Conservation (phyloP, 2,797 vertebrate species). For the Fundulus diaphanus region DNA sequence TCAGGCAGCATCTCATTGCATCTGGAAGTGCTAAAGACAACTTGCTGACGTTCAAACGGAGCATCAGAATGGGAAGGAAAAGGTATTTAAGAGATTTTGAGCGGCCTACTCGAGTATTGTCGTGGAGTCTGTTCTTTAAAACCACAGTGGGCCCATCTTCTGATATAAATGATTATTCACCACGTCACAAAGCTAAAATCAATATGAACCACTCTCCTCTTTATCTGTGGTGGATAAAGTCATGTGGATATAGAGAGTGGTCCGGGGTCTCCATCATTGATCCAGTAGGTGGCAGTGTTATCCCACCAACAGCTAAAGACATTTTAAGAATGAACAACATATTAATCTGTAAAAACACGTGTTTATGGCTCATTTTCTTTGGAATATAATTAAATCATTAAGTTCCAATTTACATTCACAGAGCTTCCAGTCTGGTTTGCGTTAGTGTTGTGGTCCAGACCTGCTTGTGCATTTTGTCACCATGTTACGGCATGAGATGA, state of each 20-base stretch:
- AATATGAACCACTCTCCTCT: neutral
- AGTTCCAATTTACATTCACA: neutral
- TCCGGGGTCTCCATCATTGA: conserved; percentile 6
- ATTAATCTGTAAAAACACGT: neutral
- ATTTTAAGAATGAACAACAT: neutral
- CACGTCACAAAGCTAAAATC: neutral
- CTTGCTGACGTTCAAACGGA: neutral
- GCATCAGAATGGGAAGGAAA: too few species aligned
- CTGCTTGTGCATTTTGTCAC: conserved; percentile 34
- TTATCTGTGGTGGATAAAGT: too few species aligned
- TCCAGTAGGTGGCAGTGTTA: conserved; percentile 67
- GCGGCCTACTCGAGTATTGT: too few species aligned
- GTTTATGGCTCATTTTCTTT: neutral
- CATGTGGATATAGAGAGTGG: too few species aligned
- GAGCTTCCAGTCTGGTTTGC: neutral
- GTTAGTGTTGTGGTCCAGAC: neutral
- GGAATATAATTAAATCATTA: neutral
- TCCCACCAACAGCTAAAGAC: conserved; percentile 1
- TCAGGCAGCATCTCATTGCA: neutral
- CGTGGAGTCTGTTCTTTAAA: neutral
- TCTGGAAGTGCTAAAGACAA: neutral
- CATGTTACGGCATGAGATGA: conserved; percentile 19
- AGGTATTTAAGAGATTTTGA: too few species aligned
- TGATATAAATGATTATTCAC: neutral
- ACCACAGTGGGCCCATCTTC: neutral